Evolutionary conservation across 2,797 vertebrate genomes (phyloP), one percentile per base, ranked within the genome.

Genomic region (Amniataba percoides): DNA sequence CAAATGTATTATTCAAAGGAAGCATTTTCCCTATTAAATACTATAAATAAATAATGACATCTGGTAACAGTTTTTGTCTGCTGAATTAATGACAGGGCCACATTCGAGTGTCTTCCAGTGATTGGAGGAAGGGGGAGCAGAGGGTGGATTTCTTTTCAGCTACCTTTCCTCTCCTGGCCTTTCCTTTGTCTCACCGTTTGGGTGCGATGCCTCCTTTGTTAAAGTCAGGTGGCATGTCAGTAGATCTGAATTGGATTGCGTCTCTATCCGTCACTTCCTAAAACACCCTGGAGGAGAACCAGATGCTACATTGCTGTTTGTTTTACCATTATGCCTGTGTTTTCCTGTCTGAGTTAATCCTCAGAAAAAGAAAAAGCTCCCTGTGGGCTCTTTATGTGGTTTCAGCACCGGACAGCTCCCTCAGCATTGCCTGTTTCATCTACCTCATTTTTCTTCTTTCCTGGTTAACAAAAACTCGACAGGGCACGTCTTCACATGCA

Each of bases 11-110:
- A 96, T 95, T 96, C 92, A 95, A 81, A 89, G 77, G 66, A 85
- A 87, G 87, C 87, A 84, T 92, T 94, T 94, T 91, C 85, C 82
- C 85, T 80, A 92, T 95, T 95, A 95, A 94, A 95, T 85, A 89
- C 84, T 85, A 91, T 94, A 92, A 94, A 95, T 95, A 94, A 95
- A 90, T 94, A 86, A 94, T 92, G 86, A 92, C 92, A 93, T 93
- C 88, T 93, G 90, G 90, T 93, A 90, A 92, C 89, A 87, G 87
- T 94, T 94, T 93, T 83, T 86, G 87, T 93, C 87, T 90, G 77
- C 76, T 88, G 90, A 91, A 92, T 89, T 90, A 93, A 91, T 91
- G 90, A 88, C 86, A 85, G 67, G 78, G 72, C 34, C 57, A 69
- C 57, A 49, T 65, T 68, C 1, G 61, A 81, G 82, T 67, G 52